phyloP scores from a whole-genome alignment of 2,888 invertebrate genomes.

The Phalera bucephala region DNA sequence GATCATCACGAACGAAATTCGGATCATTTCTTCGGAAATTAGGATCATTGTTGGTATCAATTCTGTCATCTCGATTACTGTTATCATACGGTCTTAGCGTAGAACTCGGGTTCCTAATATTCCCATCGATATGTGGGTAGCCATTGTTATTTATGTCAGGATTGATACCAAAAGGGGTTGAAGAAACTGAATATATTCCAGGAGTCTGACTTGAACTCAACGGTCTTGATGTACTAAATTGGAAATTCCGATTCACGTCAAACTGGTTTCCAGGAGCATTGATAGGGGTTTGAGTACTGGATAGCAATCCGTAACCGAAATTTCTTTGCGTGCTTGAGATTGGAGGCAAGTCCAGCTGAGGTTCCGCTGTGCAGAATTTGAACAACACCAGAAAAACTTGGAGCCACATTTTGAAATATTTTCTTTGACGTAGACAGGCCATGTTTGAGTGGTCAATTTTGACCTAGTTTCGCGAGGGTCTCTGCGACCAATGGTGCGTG shows the following conservation, averaged over 20 bases:
- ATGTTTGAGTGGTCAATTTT: slow-evolving; percentile 50
- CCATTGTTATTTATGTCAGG: slow-evolving; percentile 77
- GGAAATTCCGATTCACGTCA: slow-evolving; percentile 59
- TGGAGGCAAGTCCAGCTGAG: slow-evolving; percentile 83
- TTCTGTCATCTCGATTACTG: slow-evolving; percentile 67
- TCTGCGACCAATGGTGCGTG: slow-evolving; percentile 65
- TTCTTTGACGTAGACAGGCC: slow-evolving; percentile 54
- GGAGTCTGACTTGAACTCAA: slow-evolving; percentile 42
- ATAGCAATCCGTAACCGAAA: slow-evolving; percentile 59
- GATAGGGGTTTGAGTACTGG: slow-evolving; percentile 62
- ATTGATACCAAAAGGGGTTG: slow-evolving; percentile 64
- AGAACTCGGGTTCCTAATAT: slow-evolving; percentile 52
- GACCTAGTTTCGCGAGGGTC: slow-evolving; percentile 37
- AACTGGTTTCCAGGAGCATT: slow-evolving; percentile 71
- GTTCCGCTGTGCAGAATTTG: slow-evolving; percentile 39
- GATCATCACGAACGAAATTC: slow-evolving; percentile 74
- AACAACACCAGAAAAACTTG: slow-evolving; percentile 46
- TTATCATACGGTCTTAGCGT: slow-evolving; percentile 53
- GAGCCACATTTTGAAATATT: slow-evolving; percentile 47
- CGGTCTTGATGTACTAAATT: slow-evolving; percentile 60
- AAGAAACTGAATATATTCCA: slow-evolving; percentile 60
- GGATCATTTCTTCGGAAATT: slow-evolving; percentile 77
- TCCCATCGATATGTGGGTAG: slow-evolving; percentile 62
- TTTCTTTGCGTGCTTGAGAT: slow-evolving; percentile 64
- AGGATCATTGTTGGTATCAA: slow-evolving; percentile 71